Evolutionary conservation across 2,888 invertebrate species (phyloP), one percentile per base, ranked within the genome.

Genomic region (Agonopterix heracliana): DNA sequence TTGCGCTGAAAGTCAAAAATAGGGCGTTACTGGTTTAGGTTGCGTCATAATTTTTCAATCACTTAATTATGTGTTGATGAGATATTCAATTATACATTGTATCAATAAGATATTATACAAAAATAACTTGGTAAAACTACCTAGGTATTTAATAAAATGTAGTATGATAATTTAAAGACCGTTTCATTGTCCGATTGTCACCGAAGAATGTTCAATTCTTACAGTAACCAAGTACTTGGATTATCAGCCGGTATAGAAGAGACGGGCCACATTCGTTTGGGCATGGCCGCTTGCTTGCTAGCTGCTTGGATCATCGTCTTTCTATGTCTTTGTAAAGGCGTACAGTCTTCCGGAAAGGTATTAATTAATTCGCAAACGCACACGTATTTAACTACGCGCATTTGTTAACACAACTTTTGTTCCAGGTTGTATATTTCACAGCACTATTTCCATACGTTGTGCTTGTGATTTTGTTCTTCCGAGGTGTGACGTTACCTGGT

Each of bases 271-370:
- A 89, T 93, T 52, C 90, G 91, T 53, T 90, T 91, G 81, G 91
- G 93, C 50, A 90, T 96, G 82, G 95, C 94, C 3, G 78, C 91
- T 3, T 95, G 94, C 71, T 89, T 96, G 9, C 84, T 95, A 1
- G 84, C 92, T 48, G 94, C 95, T 49, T 96, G 96, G 96, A 70
- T 92, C 48, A 93, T 94, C 56, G 94, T 94, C 14, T 94, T 94
- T 66, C 86, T 94, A 43, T 94, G 94, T 64, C 89, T 95, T 41
- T 93, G 93, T 78, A 94, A 94, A 80, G 94, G 94, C 34, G 93
- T 95, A 9, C 93, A 94, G 75, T 93, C 93, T 52, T 94, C 94
- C 13, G 95, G 95, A 61, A 95, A 95, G 88, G 90, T 86, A 38
- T 59, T 26, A 5, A 26, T 26, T 26, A 54, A 12, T 41, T 26